Base-by-base conservation (phyloP, 2,888 invertebrate genomes). In the Magallana nippona region DNA sequence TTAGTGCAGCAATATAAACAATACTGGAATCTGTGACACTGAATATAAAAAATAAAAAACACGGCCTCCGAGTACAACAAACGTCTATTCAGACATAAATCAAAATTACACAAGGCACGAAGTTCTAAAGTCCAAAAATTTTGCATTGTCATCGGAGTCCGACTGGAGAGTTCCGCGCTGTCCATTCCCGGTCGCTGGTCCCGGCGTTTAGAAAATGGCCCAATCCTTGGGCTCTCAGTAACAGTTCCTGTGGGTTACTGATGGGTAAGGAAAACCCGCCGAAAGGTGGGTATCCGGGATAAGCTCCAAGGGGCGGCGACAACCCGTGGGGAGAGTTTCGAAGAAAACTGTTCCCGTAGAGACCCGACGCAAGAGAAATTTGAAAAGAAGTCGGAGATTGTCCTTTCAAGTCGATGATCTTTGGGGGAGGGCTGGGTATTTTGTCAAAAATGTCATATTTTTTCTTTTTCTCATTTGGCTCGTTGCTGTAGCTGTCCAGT, bases 381-480 rank as follows among this genome's bases (percentile, higher is more conserved):
- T 90, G 89, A 10, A 91, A 82, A 10, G 89, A 85, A 62, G 89
- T 90, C 15, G 90, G 62, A 55, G 89, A 89, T 55, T 90, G 89
- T 62, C 87, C 88, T 85, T 91, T 91, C 44, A 93, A 86, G 81
- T 93, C 93, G 32, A 92, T 88, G 1, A 93, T 86, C 86, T 93
- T 93, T 5, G 93, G 93, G 17, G 93, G 93, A 11, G 93, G 92
- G 63, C 91, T 92, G 10, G 92, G 93, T 79, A 93, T 93, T 84
- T 90, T 91, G 85, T 93, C 93, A 88, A 92, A 93, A 60, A 93
- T 90, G 87, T 92, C 91, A 55, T 86, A 82, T 84, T 89, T 91
- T 82, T 84, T 87, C 85, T 86, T 87, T 81, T 90, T 91, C 27
- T 82, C 81, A 27, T 89, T 86, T 11, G 81, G 84, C 44, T 58